Percentiles rank a stretch among this genome's conserved stretches.
phyloP scores from a whole-genome alignment of 2,797 vertebrate species.

The Amblyraja radiata region DNA sequence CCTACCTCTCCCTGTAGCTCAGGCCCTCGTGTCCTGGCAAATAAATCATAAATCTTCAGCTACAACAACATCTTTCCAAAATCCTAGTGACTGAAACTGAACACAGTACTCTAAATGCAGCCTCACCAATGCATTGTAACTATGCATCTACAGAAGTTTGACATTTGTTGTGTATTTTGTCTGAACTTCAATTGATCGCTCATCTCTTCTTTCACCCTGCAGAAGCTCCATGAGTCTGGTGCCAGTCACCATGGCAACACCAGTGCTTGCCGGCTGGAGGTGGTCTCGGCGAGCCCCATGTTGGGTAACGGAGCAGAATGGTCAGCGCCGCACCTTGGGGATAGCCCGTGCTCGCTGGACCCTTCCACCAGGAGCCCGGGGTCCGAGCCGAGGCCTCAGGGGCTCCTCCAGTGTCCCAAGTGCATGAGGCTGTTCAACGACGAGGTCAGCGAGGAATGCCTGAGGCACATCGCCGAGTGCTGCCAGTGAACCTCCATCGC shows the following conservation, averaged over 20 bases:
- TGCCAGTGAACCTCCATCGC: constrained; percentile 46
- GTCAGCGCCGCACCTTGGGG: constrained; percentile 44
- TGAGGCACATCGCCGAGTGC: constrained; percentile 79
- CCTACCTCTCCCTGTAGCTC: no score
- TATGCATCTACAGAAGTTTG: no score
- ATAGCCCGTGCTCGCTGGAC: constrained; percentile 42
- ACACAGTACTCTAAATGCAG: no score
- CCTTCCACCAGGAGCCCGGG: constrained; percentile 39
- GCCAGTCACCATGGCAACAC: constrained; percentile 58
- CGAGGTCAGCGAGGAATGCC: constrained; percentile 65
- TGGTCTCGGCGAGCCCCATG: constrained; percentile 50
- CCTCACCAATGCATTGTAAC: no score
- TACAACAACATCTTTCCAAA: no score
- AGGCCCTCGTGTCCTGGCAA: no score
- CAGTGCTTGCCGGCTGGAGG: constrained; percentile 50
- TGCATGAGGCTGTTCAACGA: constrained; percentile 71
- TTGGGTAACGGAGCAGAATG: constrained; percentile 52
- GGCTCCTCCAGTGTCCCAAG: constrained; percentile 76
- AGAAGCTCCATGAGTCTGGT: constrained; percentile 54
- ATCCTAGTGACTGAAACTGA: no score
- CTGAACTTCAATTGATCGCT: not conserved
- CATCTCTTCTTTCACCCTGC: constrained; percentile 41
- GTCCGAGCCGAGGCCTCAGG: constrained; percentile 48
- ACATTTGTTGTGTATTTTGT: not conserved
- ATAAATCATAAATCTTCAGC: no score